Percentiles rank a stretch among this genome's conserved stretches.
Conservation (phyloP, 2,797 vertebrate species). For the Cryptoblepharus egeriae region DNA sequence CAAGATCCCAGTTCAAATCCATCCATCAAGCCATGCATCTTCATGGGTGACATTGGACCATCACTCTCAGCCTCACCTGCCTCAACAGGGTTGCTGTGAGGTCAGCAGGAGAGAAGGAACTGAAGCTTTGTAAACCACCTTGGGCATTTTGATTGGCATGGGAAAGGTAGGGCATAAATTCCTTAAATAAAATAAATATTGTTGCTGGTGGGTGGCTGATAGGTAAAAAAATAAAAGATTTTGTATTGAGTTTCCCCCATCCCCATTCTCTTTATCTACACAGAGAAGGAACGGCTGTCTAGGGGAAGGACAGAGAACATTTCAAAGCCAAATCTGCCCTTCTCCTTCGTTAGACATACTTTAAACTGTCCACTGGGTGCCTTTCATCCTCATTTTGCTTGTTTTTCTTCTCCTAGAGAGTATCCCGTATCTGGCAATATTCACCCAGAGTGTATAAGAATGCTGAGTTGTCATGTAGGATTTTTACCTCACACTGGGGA, state of each 20-base stretch:
- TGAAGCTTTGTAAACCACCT: too few relatives aligned
- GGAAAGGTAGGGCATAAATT: too few relatives aligned
- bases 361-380: constrained; percentile 44
- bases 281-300: constrained; percentile 9
- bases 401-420: constrained; percentile 59
- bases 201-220: constrained; percentile 18
- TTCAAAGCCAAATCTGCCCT: constrained; percentile 50
- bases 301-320: constrained; percentile 40
- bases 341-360: constrained; percentile 35
- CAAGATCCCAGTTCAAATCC: too few relatives aligned
- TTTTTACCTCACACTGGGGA: constrained; percentile 80
- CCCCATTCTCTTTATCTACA: background rate
- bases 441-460: constrained; percentile 70
- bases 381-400: constrained; percentile 67
- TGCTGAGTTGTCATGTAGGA: constrained; percentile 75
- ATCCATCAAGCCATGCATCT: too few relatives aligned
- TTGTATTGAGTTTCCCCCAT: background rate
- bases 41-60: too few relatives aligned
- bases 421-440: constrained; percentile 56
- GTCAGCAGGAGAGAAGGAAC: too few relatives aligned
- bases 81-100: too few relatives aligned
- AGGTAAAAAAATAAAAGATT: background rate
- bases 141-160: too few relatives aligned
- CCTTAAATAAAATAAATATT: too few relatives aligned
- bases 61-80: too few relatives aligned